Evolutionary conservation across 2,797 vertebrate species (phyloP).

Genomic region (Loris lydekkerianus): DNA sequence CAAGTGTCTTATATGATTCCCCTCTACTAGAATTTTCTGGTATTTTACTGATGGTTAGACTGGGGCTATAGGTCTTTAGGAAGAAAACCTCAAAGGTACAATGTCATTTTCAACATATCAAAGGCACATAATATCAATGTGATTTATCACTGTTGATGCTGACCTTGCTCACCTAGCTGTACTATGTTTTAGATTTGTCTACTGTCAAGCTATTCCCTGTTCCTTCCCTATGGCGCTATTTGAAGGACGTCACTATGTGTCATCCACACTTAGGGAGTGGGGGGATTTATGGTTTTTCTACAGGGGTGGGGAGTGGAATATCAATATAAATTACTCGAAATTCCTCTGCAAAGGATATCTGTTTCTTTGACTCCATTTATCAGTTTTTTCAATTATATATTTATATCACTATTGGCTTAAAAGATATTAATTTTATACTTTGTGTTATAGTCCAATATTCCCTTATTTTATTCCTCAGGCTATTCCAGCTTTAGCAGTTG

Average conservation of each 20-base stretch:
- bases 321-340: not conserved
- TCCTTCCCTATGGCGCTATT: not conserved
- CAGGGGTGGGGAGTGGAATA: not conserved
- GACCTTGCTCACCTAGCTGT: not conserved
- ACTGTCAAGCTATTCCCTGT: not conserved
- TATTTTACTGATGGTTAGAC: not conserved
- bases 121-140: not conserved
- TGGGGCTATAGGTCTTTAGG: not conserved
- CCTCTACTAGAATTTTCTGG: not conserved
- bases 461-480: not conserved
- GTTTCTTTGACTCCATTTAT: not conserved
- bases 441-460: not conserved
- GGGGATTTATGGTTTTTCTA: not conserved
- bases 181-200: not conserved
- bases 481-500: not conserved
- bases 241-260: not conserved
- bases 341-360: not conserved
- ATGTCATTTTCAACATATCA: not conserved
- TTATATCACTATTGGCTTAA: not conserved
- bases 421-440: not conserved
- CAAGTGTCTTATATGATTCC: not conserved
- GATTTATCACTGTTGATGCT: not conserved
- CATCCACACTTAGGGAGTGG: not conserved
- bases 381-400: conserved; percentile 16
- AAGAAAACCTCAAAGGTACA: not conserved